Conservation (phyloP, 1,140 invertebrate genomes). For the Listronotus oregonensis region DNA sequence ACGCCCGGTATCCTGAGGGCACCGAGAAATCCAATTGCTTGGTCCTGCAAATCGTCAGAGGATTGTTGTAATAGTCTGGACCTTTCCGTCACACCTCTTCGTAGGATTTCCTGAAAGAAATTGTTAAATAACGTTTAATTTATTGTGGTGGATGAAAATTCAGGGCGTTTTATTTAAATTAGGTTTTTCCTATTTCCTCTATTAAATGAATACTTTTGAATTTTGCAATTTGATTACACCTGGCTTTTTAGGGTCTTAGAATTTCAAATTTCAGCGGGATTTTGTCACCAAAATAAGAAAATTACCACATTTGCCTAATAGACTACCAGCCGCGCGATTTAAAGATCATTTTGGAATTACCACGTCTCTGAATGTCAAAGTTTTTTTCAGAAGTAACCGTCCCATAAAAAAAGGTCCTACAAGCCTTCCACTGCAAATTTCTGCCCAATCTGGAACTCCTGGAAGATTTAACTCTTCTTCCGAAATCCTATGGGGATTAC, state of each 20-base stretch:
- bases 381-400: neutral
- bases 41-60: slow-evolving; percentile 48
- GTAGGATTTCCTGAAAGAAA: slow-evolving; percentile 57
- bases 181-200: too few relatives aligned
- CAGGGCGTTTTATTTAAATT: too few relatives aligned
- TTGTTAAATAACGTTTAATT: slow-evolving; percentile 7
- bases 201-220: too few relatives aligned
- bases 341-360: neutral
- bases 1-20: slow-evolving; percentile 91
- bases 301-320: too few relatives aligned
- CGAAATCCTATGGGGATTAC: slow-evolving; percentile 16
- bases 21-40: slow-evolving; percentile 77
- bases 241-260: too few relatives aligned
- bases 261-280: too few relatives aligned
- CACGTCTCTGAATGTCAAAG: neutral
- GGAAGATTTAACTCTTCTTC: slow-evolving; percentile 18
- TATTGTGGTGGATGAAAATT: too few relatives aligned
- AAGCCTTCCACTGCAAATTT: neutral
- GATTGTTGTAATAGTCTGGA: slow-evolving; percentile 53
- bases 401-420: neutral
- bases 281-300: too few relatives aligned
- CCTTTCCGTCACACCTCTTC: slow-evolving; percentile 56
- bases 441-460: neutral
- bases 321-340: too few relatives aligned
- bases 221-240: too few relatives aligned